phyloP scores from a whole-genome alignment of 2,113 vertebrate species.

The Corythaixoides concolor region DNA sequence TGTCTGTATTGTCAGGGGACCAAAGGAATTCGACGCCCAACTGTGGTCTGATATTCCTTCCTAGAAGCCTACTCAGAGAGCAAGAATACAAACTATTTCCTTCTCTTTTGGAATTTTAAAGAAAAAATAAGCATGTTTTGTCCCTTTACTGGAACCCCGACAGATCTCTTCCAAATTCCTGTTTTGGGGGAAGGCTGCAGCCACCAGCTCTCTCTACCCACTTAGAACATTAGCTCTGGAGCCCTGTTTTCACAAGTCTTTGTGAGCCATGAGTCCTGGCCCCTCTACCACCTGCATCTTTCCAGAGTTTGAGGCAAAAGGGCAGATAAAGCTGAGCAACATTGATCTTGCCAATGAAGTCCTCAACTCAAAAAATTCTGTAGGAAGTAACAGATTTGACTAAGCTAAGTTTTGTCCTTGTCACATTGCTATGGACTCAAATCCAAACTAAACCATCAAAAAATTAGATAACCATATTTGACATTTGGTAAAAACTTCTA shows the following conservation, averaged over 20 bases:
- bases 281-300: background rate
- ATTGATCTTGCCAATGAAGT: background rate
- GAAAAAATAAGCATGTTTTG: background rate
- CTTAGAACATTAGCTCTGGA: background rate
- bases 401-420: background rate
- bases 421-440: background rate
- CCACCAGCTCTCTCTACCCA: background rate
- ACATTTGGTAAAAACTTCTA: background rate
- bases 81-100: background rate
- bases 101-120: background rate
- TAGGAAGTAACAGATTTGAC: background rate
- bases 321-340: background rate
- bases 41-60: background rate
- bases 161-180: background rate
- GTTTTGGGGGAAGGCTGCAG: background rate
- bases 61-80: background rate
- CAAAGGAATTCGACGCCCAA: background rate
- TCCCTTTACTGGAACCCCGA: background rate
- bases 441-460: background rate
- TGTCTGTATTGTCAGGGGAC: background rate
- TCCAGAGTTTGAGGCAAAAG: background rate
- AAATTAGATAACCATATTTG: background rate
- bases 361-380: background rate
- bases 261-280: accelerated
- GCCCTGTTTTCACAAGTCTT: accelerated